Evolutionary conservation across 2,113 vertebrate genomes (phyloP).

Genomic region (Lepidothrix coronata): DNA sequence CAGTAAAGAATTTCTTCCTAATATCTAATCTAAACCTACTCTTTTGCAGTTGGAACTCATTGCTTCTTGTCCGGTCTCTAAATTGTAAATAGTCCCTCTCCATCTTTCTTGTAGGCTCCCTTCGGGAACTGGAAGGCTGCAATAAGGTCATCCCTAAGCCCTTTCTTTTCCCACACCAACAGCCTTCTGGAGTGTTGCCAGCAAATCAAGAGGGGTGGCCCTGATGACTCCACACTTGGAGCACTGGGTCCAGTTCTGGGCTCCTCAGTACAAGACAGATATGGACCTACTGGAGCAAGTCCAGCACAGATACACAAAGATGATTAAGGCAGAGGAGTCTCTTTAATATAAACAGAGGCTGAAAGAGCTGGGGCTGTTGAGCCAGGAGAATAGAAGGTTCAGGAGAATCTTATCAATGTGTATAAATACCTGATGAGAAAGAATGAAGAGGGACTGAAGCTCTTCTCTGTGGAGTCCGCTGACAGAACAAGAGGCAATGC

Average conservation of each 20-base stretch:
- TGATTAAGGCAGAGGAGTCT: neutral
- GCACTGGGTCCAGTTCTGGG: neutral
- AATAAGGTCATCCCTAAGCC: neutral
- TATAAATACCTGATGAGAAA: neutral
- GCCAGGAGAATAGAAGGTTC: neutral
- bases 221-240: neutral
- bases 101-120: neutral
- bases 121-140: neutral
- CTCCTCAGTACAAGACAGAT: neutral
- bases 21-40: neutral
- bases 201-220: neutral
- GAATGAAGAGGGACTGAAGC: neutral
- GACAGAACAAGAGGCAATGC: neutral
- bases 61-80: neutral
- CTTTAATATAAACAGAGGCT: neutral
- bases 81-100: neutral
- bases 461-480: fast-evolving
- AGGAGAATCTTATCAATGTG: neutral
- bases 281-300: neutral
- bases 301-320: neutral
- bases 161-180: neutral
- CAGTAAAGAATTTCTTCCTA: neutral
- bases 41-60: neutral
- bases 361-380: neutral
- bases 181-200: neutral